These are phyloP conservation scores for Pyxicephalus adspersus DNA, from an alignment of 2,113 vertebrate genomes.

Conservation along the genomic window DNA sequence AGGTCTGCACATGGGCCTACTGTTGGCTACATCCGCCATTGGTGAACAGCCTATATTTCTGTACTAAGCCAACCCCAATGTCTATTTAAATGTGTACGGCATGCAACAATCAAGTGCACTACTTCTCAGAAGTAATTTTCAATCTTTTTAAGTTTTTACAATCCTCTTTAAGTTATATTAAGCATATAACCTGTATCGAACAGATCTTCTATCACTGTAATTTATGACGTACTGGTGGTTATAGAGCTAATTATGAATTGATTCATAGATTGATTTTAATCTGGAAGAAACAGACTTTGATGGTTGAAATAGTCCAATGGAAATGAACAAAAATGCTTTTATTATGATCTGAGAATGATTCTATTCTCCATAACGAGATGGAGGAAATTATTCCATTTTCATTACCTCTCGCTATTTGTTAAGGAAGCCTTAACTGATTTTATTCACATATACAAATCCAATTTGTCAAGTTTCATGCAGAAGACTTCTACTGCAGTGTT, in stretches of 20 bases:
- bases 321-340: slow-evolving; percentile 1
- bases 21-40: too few species aligned
- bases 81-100: too few species aligned
- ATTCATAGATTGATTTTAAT: slow-evolving; percentile 43
- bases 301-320: neutral
- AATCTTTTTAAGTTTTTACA: neutral
- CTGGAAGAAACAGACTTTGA: slow-evolving; percentile 7
- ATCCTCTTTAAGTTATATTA: slow-evolving; percentile 1
- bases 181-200: slow-evolving; percentile 15
- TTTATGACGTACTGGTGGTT: slow-evolving; percentile 2
- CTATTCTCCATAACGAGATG: neutral
- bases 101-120: neutral
- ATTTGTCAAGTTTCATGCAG: neutral
- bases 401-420: neutral
- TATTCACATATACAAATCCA: neutral
- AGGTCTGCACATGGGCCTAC: too few species aligned
- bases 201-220: slow-evolving; percentile 28
- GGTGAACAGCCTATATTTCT: too few species aligned
- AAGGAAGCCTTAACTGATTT: neutral
- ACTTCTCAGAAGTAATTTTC: neutral
- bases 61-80: too few species aligned
- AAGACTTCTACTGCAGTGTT: neutral
- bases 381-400: too few species aligned
- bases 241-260: slow-evolving; percentile 32
- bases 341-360: slow-evolving; percentile 8